phyloP scores from a whole-genome alignment of 1,140 invertebrate species.

The Heliothis subflexa region DNA sequence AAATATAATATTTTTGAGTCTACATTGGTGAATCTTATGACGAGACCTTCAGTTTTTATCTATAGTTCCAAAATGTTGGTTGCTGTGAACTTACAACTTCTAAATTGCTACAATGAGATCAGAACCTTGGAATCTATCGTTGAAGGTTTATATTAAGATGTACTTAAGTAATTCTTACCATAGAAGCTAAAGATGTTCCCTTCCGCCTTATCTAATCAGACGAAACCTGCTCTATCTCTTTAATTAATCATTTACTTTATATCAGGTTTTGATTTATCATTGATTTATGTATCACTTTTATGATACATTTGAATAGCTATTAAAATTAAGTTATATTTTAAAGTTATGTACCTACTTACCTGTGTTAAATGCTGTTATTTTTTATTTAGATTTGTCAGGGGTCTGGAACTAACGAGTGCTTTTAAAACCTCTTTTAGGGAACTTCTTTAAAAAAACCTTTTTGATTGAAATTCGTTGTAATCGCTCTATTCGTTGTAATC shows the following conservation, averaged over 20 bases:
- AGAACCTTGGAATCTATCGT: not conserved
- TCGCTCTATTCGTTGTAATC: no score
- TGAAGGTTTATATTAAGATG: not conserved
- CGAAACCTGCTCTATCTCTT: constrained; percentile 4
- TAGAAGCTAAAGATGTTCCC: not conserved
- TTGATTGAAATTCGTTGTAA: no score
- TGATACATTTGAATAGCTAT: not conserved
- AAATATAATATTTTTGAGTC: not conserved
- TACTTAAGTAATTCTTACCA: not conserved
- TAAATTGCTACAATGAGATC: not conserved
- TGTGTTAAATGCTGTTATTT: not conserved
- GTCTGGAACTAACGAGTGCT: no score
- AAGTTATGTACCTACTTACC: no score
- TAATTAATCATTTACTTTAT: not conserved
- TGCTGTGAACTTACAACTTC: not conserved
- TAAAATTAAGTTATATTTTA: not conserved
- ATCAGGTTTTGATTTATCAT: constrained; percentile 1
- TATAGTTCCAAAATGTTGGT: no score
- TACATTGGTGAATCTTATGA: no score
- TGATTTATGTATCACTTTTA: not conserved
- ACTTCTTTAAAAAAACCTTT: no score
- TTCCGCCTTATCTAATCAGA: constrained; percentile 10
- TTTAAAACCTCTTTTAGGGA: no score
- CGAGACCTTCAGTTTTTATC: no score
- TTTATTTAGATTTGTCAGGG: no score